A percentile compares a stretch with the other conserved stretches of the same genome.
These are phyloP conservation scores for Drosophila arizonae DNA, from an alignment of 1,140 invertebrate species.

Conservation along the genomic window DNA sequence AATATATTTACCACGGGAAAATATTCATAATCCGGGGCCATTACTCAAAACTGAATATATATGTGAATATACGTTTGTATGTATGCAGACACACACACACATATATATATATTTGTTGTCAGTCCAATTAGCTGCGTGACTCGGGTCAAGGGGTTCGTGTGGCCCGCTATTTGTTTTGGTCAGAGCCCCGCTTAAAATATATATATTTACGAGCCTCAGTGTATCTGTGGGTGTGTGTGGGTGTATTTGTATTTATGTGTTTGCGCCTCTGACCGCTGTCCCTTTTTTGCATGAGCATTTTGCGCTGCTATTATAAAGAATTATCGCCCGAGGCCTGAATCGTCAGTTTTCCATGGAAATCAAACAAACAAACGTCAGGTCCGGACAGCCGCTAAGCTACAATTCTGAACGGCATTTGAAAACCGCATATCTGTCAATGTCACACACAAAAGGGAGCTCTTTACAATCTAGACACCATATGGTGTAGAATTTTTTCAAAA, in stretches of 20 bases:
- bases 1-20: slow-evolving; percentile 51
- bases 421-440: slow-evolving; percentile 20
- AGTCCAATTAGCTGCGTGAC: slow-evolving; percentile 80
- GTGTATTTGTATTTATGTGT: slow-evolving; percentile 46
- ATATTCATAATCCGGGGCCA: slow-evolving; percentile 73
- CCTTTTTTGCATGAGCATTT: slow-evolving; percentile 53
- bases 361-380: slow-evolving; percentile 69
- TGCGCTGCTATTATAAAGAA: slow-evolving; percentile 75
- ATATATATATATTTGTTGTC: slow-evolving; percentile 59
- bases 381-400: slow-evolving; percentile 20
- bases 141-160: slow-evolving; percentile 69
- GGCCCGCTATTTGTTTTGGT: slow-evolving; percentile 72
- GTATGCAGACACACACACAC: not conserved
- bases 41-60: slow-evolving; percentile 70
- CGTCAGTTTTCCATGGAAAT: slow-evolving; percentile 57
- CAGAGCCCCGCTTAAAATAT: slow-evolving; percentile 25
- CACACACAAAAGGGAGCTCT: not conserved
- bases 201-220: slow-evolving; percentile 1
- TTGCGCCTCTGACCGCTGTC: slow-evolving; percentile 41
- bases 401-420: slow-evolving; percentile 11
- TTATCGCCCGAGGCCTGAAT: slow-evolving; percentile 56
- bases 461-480: not conserved
- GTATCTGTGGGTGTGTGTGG: slow-evolving; percentile 16
- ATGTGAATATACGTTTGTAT: not conserved
- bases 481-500: not conserved